Evolutionary conservation across 30 jellyfish, hydroid and myxozoan genomes (phyloP).

Genomic region (Pseudorhiza aurosa): DNA sequence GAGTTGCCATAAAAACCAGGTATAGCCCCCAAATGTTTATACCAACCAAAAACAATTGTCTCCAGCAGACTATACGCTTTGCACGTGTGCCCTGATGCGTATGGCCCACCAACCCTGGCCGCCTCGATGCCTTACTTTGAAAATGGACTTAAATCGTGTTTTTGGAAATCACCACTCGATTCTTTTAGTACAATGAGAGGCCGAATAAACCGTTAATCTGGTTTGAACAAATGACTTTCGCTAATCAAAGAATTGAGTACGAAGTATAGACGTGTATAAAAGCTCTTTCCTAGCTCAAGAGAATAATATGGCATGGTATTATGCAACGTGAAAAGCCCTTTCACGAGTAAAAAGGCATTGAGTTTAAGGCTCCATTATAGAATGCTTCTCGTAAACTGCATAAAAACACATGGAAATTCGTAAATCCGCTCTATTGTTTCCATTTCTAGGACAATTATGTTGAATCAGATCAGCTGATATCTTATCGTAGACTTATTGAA

Average conservation of each 20-base stretch:
- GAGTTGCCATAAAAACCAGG: too few species aligned
- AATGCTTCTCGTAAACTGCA: not conserved
- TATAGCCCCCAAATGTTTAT: too few species aligned
- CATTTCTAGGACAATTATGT: slow-evolving; percentile 27
- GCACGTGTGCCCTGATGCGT: too few species aligned
- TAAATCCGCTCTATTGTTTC: slow-evolving; percentile 26
- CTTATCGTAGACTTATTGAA: not conserved
- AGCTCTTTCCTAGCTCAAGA: not conserved
- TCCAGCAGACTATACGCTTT: too few species aligned
- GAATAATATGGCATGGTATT: not conserved
- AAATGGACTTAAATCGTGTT: not conserved
- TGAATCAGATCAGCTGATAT: slow-evolving; percentile 10
- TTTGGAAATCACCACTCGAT: not conserved
- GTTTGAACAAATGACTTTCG: not conserved
- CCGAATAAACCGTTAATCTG: not conserved
- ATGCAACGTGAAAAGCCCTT: not conserved
- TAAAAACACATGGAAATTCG: slow-evolving; percentile 9
- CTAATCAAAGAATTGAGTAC: not conserved
- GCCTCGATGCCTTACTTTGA: too few species aligned
- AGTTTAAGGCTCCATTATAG: slow-evolving; percentile 26
- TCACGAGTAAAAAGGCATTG: not conserved
- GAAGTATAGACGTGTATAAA: not conserved
- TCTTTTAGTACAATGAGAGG: not conserved
- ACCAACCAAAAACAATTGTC: too few species aligned
- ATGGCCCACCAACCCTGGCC: too few species aligned